Conservation (phyloP, 2,113 vertebrate species). For the mouse (Mus musculus) region GRCm39 chr4:72844001-72844500, state of each 20-base stretch:
- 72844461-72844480: not conserved
- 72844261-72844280: not conserved
- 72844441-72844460: not conserved
- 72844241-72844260: not conserved
- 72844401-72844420: not conserved
- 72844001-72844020: not conserved
- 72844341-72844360: not conserved
- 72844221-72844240: not conserved
- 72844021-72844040: not conserved
- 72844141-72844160: not conserved
- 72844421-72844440: not conserved
- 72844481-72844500: no score
- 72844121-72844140: not conserved
- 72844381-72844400: not conserved
- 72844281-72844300: not conserved
- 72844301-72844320: not conserved
- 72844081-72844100: not conserved
- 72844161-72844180: not conserved
- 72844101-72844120: not conserved
- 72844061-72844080: not conserved
- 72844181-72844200: not conserved
- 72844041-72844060: not conserved
- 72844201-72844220: not conserved
- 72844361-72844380: not conserved
- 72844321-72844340: not conserved